These are phyloP conservation scores for Luscinia megarhynchos DNA, from an alignment of 2,797 vertebrate species.

Conservation along the genomic window DNA sequence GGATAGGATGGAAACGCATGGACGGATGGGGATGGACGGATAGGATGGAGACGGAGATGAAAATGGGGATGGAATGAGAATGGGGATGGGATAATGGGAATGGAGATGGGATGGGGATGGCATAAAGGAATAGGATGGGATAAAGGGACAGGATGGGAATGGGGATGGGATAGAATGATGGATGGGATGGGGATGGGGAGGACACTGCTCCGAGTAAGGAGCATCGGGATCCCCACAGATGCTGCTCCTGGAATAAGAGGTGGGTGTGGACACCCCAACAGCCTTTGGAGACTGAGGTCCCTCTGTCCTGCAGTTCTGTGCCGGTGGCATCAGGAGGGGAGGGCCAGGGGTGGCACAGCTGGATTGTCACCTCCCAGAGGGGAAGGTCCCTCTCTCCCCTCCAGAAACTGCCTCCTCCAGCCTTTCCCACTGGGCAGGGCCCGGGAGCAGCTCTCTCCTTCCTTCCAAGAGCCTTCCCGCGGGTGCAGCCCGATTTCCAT, in stretches of 20 bases:
- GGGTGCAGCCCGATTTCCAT: not conserved
- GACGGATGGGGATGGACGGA: no score
- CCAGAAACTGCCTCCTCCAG: not conserved
- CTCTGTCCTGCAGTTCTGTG: not conserved
- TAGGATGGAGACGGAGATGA: no score
- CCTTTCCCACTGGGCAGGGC: not conserved
- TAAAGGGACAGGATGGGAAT: no score
- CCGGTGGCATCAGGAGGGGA: not conserved
- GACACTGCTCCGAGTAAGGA: not conserved
- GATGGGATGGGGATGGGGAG: no score
- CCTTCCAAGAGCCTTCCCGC: not conserved
- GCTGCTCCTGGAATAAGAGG: not conserved
- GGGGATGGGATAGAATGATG: no score
- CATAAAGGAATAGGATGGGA: no score
- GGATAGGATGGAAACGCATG: no score
- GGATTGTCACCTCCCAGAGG: not conserved
- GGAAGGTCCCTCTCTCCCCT: not conserved
- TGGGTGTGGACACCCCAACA: not conserved
- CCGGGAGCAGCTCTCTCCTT: not conserved
- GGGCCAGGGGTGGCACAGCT: not conserved
- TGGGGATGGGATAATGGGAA: no score
- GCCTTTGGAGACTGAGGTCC: not conserved
- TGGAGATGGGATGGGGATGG: no score
- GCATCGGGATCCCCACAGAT: fast-evolving
- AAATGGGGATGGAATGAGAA: no score